Evolutionary conservation across 2,113 vertebrate genomes (phyloP), one percentile per base, ranked within the genome.

Genomic region (Opisthocomus hoazin): DNA sequence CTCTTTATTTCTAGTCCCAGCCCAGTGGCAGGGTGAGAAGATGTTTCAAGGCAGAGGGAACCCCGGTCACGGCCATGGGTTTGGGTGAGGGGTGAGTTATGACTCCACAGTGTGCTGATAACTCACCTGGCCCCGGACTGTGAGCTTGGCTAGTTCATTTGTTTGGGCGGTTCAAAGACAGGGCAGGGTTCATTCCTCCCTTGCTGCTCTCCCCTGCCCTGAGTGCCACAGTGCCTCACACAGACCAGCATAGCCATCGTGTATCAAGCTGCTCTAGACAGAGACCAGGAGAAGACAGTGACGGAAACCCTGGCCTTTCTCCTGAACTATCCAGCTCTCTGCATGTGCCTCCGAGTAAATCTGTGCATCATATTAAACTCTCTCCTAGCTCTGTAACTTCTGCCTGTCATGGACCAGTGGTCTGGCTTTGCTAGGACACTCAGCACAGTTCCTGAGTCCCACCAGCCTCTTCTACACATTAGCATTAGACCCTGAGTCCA

Each of bases 31-130:
- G 23, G 30, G 9, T 1, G 1, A 64, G 22, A 29, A 76, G 60
- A 57, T 32, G 29, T 26, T 34, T 70, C 90, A 73, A 77, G 65
- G 82, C 66, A 66, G 45, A 16, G 11, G 36, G 27, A 77, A 18
- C 9, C 21, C 66, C 53, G 0, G 1, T 2, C 43, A 57, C 1
- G 7, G 69, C 39, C 9, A 0, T 10, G 36, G 66, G 16, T 84
- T 86, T 71, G 84, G 57, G 56, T 65, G 37, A 57, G 30, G 32
- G 48, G 37, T 58, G 51, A 78, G 48, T 60, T 87, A 14, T 36
- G 58, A 66, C 43, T 54, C 32, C 54, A 24, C 22, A 46, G 37
- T 3, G 54, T 43, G 10, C 41, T 36, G 91, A 39, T 41, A 94
- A 56, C 57, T 68, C 27, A 15, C 9, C 10, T 15, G 1, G 54